Evolutionary conservation across 1,140 invertebrate species (phyloP).

Genomic region (Dendroctonus ponderosae): DNA sequence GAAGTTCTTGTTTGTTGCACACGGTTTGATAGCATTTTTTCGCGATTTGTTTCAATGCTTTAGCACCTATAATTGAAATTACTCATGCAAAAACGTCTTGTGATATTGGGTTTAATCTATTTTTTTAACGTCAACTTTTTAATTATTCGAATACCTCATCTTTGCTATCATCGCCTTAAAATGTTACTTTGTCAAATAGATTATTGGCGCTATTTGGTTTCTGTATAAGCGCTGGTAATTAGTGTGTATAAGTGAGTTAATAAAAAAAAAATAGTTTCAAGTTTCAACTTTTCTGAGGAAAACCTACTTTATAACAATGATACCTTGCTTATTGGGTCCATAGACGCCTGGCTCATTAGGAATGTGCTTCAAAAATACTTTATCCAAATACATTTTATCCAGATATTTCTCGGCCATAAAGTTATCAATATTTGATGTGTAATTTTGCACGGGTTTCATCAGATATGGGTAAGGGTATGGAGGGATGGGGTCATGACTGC

Average conservation of each 20-base stretch:
- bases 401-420: slow-evolving; percentile 57
- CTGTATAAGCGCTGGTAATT: no score
- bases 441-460: slow-evolving; percentile 51
- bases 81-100: no score
- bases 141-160: no score
- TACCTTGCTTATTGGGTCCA: slow-evolving; percentile 54
- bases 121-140: no score
- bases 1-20: slow-evolving; percentile 50
- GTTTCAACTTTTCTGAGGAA: no score
- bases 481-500: slow-evolving; percentile 43
- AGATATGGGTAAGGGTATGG: slow-evolving; percentile 38
- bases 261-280: no score
- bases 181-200: no score
- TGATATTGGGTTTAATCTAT: no score
- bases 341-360: slow-evolving; percentile 49
- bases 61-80: slow-evolving; percentile 13
- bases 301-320: no score
- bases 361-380: slow-evolving; percentile 54
- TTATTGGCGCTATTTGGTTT: no score
- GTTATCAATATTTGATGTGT: slow-evolving; percentile 52
- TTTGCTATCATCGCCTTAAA: no score
- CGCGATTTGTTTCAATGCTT: slow-evolving; percentile 49
- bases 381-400: slow-evolving; percentile 57
- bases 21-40: slow-evolving; percentile 52
- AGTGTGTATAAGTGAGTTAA: no score